Percentiles rank a stretch among this genome's conserved stretches.
phyloP scores from a whole-genome alignment of 1,140 invertebrate genomes.

The Aphaenogaster rudis region DNA sequence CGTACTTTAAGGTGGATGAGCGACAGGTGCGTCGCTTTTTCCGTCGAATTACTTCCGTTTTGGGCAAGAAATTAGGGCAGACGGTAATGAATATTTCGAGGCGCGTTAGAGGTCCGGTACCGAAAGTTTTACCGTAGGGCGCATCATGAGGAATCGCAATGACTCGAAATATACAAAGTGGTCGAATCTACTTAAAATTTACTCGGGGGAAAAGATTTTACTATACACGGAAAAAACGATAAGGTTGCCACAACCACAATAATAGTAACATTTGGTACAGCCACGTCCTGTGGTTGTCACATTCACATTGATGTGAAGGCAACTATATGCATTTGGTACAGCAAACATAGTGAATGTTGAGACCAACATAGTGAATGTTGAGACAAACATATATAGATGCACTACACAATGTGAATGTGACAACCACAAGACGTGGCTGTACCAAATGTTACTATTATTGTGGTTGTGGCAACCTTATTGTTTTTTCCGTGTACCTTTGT shows the following conservation, averaged over 20 bases:
- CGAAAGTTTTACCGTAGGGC: neutral
- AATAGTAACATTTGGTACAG: no score
- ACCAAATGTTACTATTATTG: no score
- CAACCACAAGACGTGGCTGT: no score
- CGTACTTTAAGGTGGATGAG: conserved; percentile 62
- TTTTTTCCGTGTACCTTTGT: neutral
- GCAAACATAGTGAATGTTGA: no score
- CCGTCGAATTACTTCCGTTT: conserved; percentile 36
- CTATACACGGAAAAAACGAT: neutral
- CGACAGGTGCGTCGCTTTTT: conserved; percentile 65
- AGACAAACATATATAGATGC: no score
- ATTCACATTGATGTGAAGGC: no score
- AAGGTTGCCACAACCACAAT: no score
- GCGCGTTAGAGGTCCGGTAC: neutral
- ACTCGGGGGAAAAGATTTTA: neutral
- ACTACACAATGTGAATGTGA: no score
- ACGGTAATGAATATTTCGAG: neutral
- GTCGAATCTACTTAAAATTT: neutral
- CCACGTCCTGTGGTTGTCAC: no score
- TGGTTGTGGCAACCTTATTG: no score
- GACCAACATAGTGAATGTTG: no score
- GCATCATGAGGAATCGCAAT: neutral
- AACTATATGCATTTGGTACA: no score
- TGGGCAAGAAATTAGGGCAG: conserved; percentile 5
- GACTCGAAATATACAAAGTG: neutral